Conservation (phyloP, 2,113 vertebrate genomes). For the Thalassoma bifasciatum region DNA sequence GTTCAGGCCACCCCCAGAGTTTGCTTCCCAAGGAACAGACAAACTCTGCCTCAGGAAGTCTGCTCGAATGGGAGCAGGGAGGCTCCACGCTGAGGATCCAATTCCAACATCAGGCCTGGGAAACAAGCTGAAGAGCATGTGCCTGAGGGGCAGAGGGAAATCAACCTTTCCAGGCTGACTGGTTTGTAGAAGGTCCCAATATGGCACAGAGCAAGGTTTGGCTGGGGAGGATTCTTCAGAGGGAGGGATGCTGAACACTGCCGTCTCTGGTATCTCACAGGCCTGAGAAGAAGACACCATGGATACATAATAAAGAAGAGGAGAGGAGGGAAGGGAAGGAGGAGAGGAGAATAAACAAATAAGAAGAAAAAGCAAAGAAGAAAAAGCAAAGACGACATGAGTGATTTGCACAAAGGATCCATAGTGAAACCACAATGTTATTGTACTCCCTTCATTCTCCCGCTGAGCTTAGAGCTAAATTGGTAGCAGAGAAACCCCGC, state of each 20-base stretch:
- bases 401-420: constrained; percentile 60
- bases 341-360: not conserved
- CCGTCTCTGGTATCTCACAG: constrained; percentile 80
- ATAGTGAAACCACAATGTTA: constrained; percentile 67
- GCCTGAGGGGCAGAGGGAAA: constrained; percentile 73
- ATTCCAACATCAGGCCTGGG: constrained; percentile 70
- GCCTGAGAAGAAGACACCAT: constrained; percentile 73
- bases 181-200: constrained; percentile 89
- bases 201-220: constrained; percentile 85
- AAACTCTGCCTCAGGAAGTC: constrained; percentile 92
- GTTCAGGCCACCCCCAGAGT: constrained; percentile 76
- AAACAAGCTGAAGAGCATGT: constrained; percentile 86
- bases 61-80: constrained; percentile 84
- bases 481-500: constrained; percentile 74
- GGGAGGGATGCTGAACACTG: constrained; percentile 82
- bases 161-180: constrained; percentile 50
- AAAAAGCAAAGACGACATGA: constrained; percentile 31
- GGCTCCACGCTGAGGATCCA: constrained; percentile 85
- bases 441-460: constrained; percentile 62
- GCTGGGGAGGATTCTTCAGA: constrained; percentile 36
- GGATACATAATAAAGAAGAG: constrained; percentile 6
- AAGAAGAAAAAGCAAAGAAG: not conserved
- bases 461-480: constrained; percentile 67
- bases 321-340: no score
- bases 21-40: constrained; percentile 82